A percentile compares a stretch with the other conserved stretches of the same genome.
Conservation (phyloP, 2,797 vertebrate genomes). For the Sebastes iracundus region DNA sequence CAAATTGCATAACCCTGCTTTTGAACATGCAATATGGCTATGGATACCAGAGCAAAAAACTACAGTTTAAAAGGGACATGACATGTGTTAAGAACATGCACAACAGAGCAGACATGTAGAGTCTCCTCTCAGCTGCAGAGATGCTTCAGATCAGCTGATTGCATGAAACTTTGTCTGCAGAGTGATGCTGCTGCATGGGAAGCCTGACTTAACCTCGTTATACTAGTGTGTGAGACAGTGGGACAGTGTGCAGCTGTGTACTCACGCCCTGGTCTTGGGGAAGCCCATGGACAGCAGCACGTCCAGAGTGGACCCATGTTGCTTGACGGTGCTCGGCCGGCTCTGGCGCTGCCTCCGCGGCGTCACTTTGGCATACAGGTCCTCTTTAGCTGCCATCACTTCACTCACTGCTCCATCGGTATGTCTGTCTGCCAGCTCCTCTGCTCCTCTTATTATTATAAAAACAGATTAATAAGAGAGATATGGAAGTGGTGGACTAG, state of each 20-base stretch:
- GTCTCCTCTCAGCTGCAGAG: conserved; percentile 8
- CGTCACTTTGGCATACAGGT: conserved; percentile 93
- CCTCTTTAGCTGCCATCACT: conserved; percentile 93
- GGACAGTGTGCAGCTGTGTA: conserved; percentile 48
- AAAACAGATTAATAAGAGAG: neutral
- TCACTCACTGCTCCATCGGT: conserved; percentile 71
- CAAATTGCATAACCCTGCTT: too few species aligned
- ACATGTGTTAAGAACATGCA: neutral
- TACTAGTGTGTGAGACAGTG: neutral
- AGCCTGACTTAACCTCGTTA: neutral
- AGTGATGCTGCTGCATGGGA: neutral
- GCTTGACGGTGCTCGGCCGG: conserved; percentile 90
- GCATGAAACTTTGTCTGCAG: conserved; percentile 15
- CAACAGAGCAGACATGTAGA: neutral
- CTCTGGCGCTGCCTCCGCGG: conserved; percentile 90
- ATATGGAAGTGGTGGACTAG: conserved; percentile 17
- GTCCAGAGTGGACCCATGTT: conserved; percentile 92
- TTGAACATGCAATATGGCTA: too few species aligned
- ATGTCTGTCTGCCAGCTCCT: conserved; percentile 33
- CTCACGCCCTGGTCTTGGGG: conserved; percentile 95
- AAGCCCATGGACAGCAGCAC: conserved; percentile 97
- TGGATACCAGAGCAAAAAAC: too few species aligned
- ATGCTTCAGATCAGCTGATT: conserved; percentile 22
- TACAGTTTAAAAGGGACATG: too few species aligned
- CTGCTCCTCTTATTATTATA: conserved; percentile 32